phyloP scores from a whole-genome alignment of 1,140 invertebrate species.

The Temnothorax longispinosus region DNA sequence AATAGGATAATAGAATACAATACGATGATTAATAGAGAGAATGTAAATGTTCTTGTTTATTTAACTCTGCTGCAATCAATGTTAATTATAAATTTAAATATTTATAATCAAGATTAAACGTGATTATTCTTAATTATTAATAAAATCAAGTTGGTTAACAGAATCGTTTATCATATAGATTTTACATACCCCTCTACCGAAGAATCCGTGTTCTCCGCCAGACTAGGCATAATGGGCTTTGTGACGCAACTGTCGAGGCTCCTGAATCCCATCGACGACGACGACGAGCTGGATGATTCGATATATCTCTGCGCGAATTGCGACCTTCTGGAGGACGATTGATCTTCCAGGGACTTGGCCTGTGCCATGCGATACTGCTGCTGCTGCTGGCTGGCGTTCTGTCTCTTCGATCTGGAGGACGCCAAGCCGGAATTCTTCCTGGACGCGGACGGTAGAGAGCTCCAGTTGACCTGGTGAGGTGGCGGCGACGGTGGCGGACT shows the following conservation, averaged over 20 bases:
- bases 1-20: background rate
- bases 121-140: background rate
- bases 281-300: conserved; percentile 87
- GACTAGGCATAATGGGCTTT: conserved; percentile 85
- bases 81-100: background rate
- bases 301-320: conserved; percentile 86
- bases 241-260: conserved; percentile 86
- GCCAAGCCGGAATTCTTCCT: conserved; percentile 68
- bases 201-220: conserved; percentile 87
- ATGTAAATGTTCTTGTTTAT: background rate
- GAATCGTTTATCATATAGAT: background rate
- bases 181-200: conserved; percentile 85
- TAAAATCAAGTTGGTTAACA: background rate
- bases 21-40: background rate
- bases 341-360: conserved; percentile 87
- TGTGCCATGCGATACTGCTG: conserved; percentile 84
- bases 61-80: background rate
- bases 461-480: conserved; percentile 81
- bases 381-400: conserved; percentile 59
- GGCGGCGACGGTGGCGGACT: conserved; percentile 85
- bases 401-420: conserved; percentile 72
- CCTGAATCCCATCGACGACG: conserved; percentile 87
- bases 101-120: background rate
- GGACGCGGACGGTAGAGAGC: conserved; percentile 78
- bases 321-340: conserved; percentile 83